phyloP scores from a whole-genome alignment of 2,797 vertebrate genomes.

The Acipenser oxyrinchus region DNA sequence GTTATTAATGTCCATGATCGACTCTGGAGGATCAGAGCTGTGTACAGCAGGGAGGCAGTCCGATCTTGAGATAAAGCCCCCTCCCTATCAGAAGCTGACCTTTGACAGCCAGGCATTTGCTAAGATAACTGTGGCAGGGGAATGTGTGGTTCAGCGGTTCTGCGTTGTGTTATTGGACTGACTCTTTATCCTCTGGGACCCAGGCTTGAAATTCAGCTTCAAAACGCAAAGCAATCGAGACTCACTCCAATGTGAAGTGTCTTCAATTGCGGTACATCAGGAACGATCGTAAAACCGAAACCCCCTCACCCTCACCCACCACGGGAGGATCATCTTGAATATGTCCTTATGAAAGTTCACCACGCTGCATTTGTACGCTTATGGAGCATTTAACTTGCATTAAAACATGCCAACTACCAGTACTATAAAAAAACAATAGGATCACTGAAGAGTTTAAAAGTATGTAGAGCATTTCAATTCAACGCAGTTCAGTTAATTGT shows the following conservation, averaged over 20 bases:
- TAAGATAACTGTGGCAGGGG: slow-evolving; percentile 47
- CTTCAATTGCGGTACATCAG: too few species aligned
- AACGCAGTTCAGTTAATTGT: slow-evolving; percentile 32
- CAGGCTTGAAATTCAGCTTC: slow-evolving; percentile 4
- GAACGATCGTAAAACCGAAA: too few species aligned
- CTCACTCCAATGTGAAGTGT: too few species aligned
- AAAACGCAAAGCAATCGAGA: too few species aligned
- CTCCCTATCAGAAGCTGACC: slow-evolving; percentile 38
- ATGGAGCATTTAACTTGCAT: too few species aligned
- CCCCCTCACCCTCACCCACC: too few species aligned
- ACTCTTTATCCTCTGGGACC: slow-evolving; percentile 24
- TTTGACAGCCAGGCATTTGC: slow-evolving; percentile 46
- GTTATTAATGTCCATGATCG: background rate
- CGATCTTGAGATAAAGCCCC: slow-evolving; percentile 3
- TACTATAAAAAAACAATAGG: background rate
- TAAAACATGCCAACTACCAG: too few species aligned
- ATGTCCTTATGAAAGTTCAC: too few species aligned
- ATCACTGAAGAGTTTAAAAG: too few species aligned
- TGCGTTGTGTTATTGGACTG: slow-evolving; percentile 28
- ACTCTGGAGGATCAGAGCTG: background rate
- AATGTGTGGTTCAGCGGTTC: slow-evolving; percentile 38
- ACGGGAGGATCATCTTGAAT: too few species aligned
- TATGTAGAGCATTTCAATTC: background rate
- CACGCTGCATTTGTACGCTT: too few species aligned
- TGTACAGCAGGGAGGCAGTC: background rate